phyloP scores from a whole-genome alignment of 2,888 invertebrate species.

The Gymnosoma rotundatum region DNA sequence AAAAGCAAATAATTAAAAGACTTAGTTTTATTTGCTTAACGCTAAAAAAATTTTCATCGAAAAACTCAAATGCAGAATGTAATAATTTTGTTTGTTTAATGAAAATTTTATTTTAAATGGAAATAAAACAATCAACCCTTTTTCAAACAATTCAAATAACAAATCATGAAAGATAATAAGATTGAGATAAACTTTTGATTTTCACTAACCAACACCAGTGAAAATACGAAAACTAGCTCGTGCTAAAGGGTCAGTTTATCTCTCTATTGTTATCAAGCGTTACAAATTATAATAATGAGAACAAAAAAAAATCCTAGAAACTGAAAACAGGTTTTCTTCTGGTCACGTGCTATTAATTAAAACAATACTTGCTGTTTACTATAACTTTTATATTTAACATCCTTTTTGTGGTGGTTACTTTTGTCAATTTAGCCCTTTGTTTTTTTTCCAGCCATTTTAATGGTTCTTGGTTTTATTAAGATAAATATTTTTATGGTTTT shows the following conservation, averaged over 20 bases:
- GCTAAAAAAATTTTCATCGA: not conserved
- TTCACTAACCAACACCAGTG: not conserved
- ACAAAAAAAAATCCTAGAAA: conserved; percentile 24
- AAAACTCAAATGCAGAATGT: not conserved
- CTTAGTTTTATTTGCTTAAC: conserved; percentile 5
- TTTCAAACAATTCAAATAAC: conserved; percentile 1
- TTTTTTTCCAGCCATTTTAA: not conserved
- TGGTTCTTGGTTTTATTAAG: no score
- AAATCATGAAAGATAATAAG: conserved; percentile 13
- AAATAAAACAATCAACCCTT: conserved; percentile 10
- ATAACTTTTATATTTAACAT: not conserved
- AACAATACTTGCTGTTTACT: conserved; percentile 31
- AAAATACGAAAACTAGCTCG: conserved; percentile 42
- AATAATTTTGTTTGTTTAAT: conserved; percentile 50
- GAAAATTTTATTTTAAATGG: conserved; percentile 4
- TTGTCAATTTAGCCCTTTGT: not conserved
- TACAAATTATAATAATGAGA: conserved; percentile 25
- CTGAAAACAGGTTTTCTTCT: conserved; percentile 68
- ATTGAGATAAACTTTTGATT: conserved; percentile 8
- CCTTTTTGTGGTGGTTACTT: not conserved
- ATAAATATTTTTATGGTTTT: no score
- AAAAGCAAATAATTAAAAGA: not conserved
- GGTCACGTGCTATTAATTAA: conserved; percentile 71
- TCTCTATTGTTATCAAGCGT: conserved; percentile 4
- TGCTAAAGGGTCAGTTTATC: conserved; percentile 52